Percentiles rank a stretch among this genome's conserved stretches.
Conservation (phyloP, 2,113 vertebrate species). For the Ciconia stormi region DNA sequence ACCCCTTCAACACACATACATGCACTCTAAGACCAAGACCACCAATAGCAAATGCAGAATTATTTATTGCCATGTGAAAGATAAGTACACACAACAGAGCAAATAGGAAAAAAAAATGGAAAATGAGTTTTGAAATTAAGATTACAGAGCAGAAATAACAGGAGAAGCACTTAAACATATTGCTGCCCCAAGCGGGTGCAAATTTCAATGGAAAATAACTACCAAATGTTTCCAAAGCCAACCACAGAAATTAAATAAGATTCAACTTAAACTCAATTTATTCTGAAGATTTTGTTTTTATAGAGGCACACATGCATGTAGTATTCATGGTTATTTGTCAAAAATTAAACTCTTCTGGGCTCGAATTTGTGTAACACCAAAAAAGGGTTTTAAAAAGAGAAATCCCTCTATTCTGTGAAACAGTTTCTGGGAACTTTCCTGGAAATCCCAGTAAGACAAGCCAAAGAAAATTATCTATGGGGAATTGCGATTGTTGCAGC, state of each 20-base stretch:
- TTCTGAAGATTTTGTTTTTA: slow-evolving; percentile 32
- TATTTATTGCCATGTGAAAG: background rate
- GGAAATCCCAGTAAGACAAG: slow-evolving; percentile 53
- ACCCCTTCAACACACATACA: background rate
- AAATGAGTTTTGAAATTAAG: background rate
- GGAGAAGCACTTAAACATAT: slow-evolving; percentile 29
- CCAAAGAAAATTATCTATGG: slow-evolving; percentile 61
- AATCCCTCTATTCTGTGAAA: slow-evolving; percentile 52
- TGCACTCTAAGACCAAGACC: background rate
- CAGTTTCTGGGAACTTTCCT: slow-evolving; percentile 59
- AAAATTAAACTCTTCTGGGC: slow-evolving; percentile 54
- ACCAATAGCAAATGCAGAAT: slow-evolving; percentile 4
- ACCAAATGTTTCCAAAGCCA: slow-evolving; percentile 64
- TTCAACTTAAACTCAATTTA: slow-evolving; percentile 34
- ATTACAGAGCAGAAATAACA: slow-evolving; percentile 18
- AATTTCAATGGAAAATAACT: slow-evolving; percentile 72
- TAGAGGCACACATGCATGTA: slow-evolving; percentile 25
- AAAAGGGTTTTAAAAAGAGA: slow-evolving; percentile 47
- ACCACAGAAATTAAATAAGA: slow-evolving; percentile 52
- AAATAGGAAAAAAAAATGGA: background rate
- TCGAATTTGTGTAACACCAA: slow-evolving; percentile 45
- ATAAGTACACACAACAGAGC: background rate
- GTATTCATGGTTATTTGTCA: slow-evolving; percentile 35
- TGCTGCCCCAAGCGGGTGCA: slow-evolving; percentile 20
- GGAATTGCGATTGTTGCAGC: slow-evolving; percentile 54